These are phyloP conservation scores for Herminia tarsipennalis DNA, from an alignment of 2,888 invertebrate species.

Conservation along the genomic window DNA sequence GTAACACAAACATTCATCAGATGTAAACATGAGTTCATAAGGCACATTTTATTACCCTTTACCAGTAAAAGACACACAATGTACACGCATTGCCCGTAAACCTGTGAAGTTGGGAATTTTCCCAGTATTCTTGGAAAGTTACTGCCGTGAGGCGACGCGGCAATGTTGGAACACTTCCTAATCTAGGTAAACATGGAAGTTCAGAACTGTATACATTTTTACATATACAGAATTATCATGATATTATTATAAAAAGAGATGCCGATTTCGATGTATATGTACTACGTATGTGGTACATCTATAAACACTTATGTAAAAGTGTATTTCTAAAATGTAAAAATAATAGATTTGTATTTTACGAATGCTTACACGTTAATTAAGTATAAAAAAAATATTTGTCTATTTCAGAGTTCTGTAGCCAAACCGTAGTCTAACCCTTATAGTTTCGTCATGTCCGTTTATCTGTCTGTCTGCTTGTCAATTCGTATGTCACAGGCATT, in stretches of 20 bases:
- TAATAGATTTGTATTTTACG: too few species aligned
- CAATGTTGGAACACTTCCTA: slow-evolving; percentile 4
- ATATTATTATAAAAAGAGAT: too few species aligned
- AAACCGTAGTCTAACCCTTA: too few species aligned
- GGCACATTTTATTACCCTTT: slow-evolving; percentile 5
- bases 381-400: background rate
- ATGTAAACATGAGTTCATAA: slow-evolving; percentile 10
- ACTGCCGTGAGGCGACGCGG: background rate
- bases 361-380: background rate
- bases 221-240: background rate
- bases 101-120: slow-evolving; percentile 1
- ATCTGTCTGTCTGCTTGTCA: too few species aligned
- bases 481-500: too few species aligned
- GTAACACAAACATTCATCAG: background rate
- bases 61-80: slow-evolving; percentile 14
- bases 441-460: too few species aligned
- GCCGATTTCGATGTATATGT: too few species aligned
- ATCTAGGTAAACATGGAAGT: slow-evolving; percentile 1
- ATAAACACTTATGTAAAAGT: too few species aligned
- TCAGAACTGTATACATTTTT: background rate
- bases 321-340: too few species aligned
- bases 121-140: slow-evolving; percentile 2
- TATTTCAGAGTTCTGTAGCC: too few species aligned
- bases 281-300: too few species aligned
- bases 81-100: slow-evolving; percentile 12